Evolutionary conservation across 1,140 invertebrate genomes (phyloP).

Genomic region (Orius insidiosus): DNA sequence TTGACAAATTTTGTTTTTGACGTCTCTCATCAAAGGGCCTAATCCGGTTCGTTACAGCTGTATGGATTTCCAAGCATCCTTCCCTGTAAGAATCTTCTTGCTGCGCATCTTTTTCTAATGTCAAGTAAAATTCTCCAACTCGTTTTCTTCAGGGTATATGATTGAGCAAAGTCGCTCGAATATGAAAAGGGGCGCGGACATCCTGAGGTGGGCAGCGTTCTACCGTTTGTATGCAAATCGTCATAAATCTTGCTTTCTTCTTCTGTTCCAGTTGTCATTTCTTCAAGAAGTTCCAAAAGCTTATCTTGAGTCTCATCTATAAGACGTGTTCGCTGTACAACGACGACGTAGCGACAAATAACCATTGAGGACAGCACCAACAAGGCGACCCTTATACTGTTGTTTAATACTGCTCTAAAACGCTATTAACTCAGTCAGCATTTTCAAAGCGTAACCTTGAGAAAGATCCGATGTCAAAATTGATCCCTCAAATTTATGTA

Average conservation of each 20-base stretch:
- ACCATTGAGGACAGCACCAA: constrained; percentile 79
- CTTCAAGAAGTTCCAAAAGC: constrained; percentile 80
- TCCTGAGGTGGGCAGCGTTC: constrained; percentile 84
- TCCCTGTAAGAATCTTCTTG: constrained; percentile 95
- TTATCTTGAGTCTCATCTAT: constrained; percentile 96
- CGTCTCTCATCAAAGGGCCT: constrained; percentile 91
- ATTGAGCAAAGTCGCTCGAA: constrained; percentile 94
- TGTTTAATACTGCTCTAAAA: constrained; percentile 70
- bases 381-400: constrained; percentile 74
- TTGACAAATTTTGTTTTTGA: constrained; percentile 96
- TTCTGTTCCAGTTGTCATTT: constrained; percentile 91
- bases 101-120: constrained; percentile 92
- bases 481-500: constrained; percentile 73
- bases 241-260: constrained; percentile 92
- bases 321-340: constrained; percentile 84
- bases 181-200: constrained; percentile 88
- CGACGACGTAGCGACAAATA: constrained; percentile 77
- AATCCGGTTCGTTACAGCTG: constrained; percentile 83
- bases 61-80: constrained; percentile 97
- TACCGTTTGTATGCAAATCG: constrained; percentile 89
- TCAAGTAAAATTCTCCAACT: constrained; percentile 93
- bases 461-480: constrained; percentile 85
- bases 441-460: constrained; percentile 77
- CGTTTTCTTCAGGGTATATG: constrained; percentile 94
- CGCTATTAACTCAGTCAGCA: constrained; percentile 70